Base-by-base conservation (phyloP, 2,797 vertebrate species). In the Echiichthys vipera region DNA sequence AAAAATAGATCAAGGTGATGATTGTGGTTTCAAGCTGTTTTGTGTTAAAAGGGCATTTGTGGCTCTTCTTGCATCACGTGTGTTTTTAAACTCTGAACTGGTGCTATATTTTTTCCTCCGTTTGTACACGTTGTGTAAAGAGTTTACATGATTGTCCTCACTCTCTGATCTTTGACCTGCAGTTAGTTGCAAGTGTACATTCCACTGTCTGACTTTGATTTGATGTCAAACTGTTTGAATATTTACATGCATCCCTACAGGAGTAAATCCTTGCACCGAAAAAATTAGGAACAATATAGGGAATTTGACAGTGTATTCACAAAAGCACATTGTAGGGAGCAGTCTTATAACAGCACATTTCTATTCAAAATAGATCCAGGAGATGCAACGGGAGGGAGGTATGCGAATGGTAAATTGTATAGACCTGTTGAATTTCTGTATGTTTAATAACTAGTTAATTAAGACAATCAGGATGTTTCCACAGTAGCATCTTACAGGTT, bases 401-500 rank as follows among this genome's bases (percentile, higher is more conserved):
- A 65, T 37, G 40, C 36, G 65, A 70, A 77, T 9, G 30, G 55
- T 62, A 71, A 75, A 56, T 69, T 84, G 59, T 85, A 68, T 51
- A 76, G 54, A 65, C 61, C 32, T 69, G 68, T 72, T 86, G 65
- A 70, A 64, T 79, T 70, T 79, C 24, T 79, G 51, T 42, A 15
- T 80, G 67, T 78, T 63, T 80, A 75, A 36, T 66, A 63, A 65
- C 62, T 40, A 65, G 54, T 86, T 84, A 71, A 74, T 86, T 72
- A 80, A 87, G 92, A 93, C 92, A 93, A 93, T 93, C 91, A 92
- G 87, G 88, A 86, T 85, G 85, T 88, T 88, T 83, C 64, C 30
- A 17, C 75, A 42, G 80, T 82, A 82, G 77, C 87, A 80, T 82
- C 80, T 40, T 27, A 56, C 49, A 72, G 65, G 69, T 72, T 53